Evolutionary conservation across 2,888 invertebrate genomes (phyloP).

Genomic region (Latrodectus hesperus): DNA sequence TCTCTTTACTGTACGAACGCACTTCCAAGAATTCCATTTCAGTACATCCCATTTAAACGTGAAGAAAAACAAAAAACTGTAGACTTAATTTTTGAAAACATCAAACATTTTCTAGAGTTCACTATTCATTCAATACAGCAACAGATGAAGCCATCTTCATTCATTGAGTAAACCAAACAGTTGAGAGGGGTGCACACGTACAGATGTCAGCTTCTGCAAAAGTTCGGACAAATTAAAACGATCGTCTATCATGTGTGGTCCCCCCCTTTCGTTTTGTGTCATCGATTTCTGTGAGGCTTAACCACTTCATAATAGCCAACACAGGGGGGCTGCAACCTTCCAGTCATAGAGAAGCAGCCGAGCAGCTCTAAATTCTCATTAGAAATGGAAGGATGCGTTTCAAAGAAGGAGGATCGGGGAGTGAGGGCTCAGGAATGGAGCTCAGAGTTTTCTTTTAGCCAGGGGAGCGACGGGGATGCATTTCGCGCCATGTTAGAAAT

Average conservation of each 20-base stretch:
- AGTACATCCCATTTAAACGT: too few species aligned
- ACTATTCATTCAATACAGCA: not conserved
- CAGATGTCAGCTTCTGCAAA: not conserved
- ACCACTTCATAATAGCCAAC: slow-evolving; percentile 57
- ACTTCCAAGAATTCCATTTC: too few species aligned
- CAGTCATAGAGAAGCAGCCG: slow-evolving; percentile 42
- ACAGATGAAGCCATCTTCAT: not conserved
- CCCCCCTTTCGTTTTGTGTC: slow-evolving; percentile 11
- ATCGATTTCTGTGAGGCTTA: slow-evolving; percentile 25
- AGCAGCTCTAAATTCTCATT: slow-evolving; percentile 63
- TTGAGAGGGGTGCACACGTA: not conserved
- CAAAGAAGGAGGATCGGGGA: slow-evolving; percentile 28
- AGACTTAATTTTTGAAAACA: too few species aligned
- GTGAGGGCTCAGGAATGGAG: slow-evolving; percentile 23
- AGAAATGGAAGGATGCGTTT: slow-evolving; percentile 64
- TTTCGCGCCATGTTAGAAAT: slow-evolving; percentile 33
- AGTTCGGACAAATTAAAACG: slow-evolving; percentile 65
- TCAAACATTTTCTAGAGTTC: too few species aligned
- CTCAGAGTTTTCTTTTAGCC: slow-evolving; percentile 15
- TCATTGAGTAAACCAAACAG: not conserved
- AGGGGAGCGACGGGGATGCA: not conserved
- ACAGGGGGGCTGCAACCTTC: slow-evolving; percentile 57
- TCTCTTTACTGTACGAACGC: too few species aligned
- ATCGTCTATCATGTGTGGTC: slow-evolving; percentile 54
- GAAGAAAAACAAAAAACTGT: too few species aligned